phyloP scores from a whole-genome alignment of 2,888 invertebrate genomes.

The Calameuta idolon region DNA sequence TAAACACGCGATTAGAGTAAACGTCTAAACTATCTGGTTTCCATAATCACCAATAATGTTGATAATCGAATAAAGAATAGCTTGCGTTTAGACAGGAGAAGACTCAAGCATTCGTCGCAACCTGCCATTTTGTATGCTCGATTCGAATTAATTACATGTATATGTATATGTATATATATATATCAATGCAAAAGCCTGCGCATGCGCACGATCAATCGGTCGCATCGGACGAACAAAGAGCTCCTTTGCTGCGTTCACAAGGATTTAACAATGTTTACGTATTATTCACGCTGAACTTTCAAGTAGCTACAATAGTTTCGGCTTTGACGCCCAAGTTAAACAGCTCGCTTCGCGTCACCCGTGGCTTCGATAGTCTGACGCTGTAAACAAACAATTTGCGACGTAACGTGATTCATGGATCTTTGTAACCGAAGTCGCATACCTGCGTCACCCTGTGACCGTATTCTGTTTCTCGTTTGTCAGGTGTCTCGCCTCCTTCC shows the following conservation, averaged over 20 bases:
- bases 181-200: background rate
- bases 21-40: background rate
- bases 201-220: too few species aligned
- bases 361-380: background rate
- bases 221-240: background rate
- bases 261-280: background rate
- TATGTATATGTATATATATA: too few species aligned
- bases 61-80: background rate
- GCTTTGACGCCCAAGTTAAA: background rate
- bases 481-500: background rate
- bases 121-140: too few species aligned
- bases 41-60: background rate
- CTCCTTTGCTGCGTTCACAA: background rate
- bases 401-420: conserved; percentile 9
- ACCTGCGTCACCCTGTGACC: conserved; percentile 6
- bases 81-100: too few species aligned
- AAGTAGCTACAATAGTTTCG: background rate
- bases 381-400: conserved; percentile 6
- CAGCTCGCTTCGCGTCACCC: background rate
- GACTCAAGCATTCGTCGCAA: too few species aligned
- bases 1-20: too few species aligned
- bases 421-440: background rate
- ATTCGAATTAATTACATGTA: background rate
- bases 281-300: background rate
- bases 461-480: conserved; percentile 5